Base-by-base conservation (phyloP, 2,797 vertebrate genomes). In the Menidia menidia region DNA sequence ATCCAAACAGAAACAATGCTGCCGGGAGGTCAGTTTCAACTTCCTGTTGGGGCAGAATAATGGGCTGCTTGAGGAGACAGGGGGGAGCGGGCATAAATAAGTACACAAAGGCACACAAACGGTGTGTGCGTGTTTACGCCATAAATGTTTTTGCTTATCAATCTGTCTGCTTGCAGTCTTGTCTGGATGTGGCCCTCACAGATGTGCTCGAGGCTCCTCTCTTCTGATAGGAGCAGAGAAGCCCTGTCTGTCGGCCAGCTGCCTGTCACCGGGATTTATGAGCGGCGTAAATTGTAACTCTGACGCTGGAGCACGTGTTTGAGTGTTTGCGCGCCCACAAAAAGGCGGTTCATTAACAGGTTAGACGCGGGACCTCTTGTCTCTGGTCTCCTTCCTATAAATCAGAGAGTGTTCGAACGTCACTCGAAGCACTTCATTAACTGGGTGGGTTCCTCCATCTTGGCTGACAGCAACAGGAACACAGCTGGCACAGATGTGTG, bases 1-100 rank as follows among this genome's bases (percentile, higher is more conserved):
- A 98, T 97, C 96, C 97, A 98, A 99, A 98, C 96, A 99, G 96
- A 98, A 98, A 98, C 96, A 97, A 98, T 97, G 95, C 96, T 96
- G 96, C 93, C 93, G 92, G 96, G 96, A 97, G 96, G 96, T 97
- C 96, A 96, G 92, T 86, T 82, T 81, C 89, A 86, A 94, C 94
- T 95, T 97, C 95, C 95, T 96, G 89, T 81, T 92, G 93, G 95
- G 93, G 94, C 96, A 94, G 95, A 94, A 95, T 97, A 97, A 98
- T 97, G 93, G 96, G 93, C 94, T 94, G 94, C 94, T 94, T 92
- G 94, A 96, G 95, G 94, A 96, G 94, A 94, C 64, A 89, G 79
- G 83, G 6, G 18, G 54, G 51, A 32, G 16, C 41, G 31, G 47
- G 25, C 48, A 51, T 59, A 64, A 41, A 30, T 56, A 54, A 32